Evolutionary conservation across 1,140 invertebrate species (phyloP).

Genomic region (Capitella teleta): DNA sequence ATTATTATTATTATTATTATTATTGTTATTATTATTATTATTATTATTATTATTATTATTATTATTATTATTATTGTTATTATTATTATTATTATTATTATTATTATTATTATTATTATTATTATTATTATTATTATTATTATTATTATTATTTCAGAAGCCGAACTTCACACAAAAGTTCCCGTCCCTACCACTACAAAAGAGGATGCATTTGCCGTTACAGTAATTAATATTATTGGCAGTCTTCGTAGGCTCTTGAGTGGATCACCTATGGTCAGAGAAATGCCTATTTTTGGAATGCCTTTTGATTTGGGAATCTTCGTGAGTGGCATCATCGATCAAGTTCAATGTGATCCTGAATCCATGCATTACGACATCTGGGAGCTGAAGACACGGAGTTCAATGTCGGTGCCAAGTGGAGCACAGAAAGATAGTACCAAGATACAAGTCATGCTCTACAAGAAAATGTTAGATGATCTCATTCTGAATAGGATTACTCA

Average conservation of each 20-base stretch:
- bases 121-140: no score
- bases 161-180: no score
- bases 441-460: slow-evolving; percentile 25
- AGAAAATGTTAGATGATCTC: slow-evolving; percentile 28
- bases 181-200: slow-evolving; percentile 22
- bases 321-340: slow-evolving; percentile 32
- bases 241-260: slow-evolving; percentile 19
- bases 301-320: slow-evolving; percentile 25
- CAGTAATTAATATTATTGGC: slow-evolving; percentile 25
- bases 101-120: no score
- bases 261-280: slow-evolving; percentile 21
- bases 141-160: no score
- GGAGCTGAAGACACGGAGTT: slow-evolving; percentile 31
- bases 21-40: no score
- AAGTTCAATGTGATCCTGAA: slow-evolving; percentile 29
- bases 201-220: slow-evolving; percentile 30
- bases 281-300: slow-evolving; percentile 32
- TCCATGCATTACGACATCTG: slow-evolving; percentile 20
- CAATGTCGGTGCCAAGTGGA: slow-evolving; percentile 18
- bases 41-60: no score
- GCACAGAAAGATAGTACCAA: slow-evolving; percentile 22
- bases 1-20: no score
- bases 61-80: no score
- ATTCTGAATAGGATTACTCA: slow-evolving; percentile 22
- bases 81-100: no score